phyloP scores from a whole-genome alignment of 1,140 invertebrate genomes.

The Leptinotarsa undecemlineata region DNA sequence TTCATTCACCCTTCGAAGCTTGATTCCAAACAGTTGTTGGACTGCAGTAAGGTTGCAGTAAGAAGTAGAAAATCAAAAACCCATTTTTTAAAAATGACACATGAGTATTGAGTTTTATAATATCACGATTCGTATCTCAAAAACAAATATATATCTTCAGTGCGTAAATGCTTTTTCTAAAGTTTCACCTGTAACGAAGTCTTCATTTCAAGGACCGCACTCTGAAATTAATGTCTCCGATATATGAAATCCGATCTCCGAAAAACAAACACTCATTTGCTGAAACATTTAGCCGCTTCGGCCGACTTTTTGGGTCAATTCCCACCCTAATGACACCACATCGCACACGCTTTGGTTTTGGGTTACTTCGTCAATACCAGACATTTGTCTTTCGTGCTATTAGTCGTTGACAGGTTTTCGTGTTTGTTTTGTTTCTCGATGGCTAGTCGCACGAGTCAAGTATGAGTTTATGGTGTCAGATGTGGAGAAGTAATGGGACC shows the following conservation, averaged over 20 bases:
- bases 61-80: too few species aligned
- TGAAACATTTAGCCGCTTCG: conserved; percentile 14
- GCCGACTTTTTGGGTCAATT: conserved; percentile 29
- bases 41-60: too few species aligned
- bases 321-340: conserved; percentile 20
- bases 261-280: conserved; percentile 30
- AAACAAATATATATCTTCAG: too few species aligned
- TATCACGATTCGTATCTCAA: too few species aligned
- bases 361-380: conserved; percentile 36
- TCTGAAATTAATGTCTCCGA: neutral
- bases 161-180: too few species aligned
- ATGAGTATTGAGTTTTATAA: too few species aligned
- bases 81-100: too few species aligned
- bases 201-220: neutral
- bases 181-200: neutral
- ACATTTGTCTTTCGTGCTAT: conserved; percentile 37
- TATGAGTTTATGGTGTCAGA: conserved; percentile 7
- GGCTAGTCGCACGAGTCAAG: conserved; percentile 20
- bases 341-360: conserved; percentile 33
- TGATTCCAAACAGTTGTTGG: too few species aligned
- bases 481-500: neutral
- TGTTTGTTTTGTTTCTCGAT: conserved; percentile 26
- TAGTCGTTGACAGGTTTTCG: conserved; percentile 35
- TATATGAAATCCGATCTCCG: conserved; percentile 14
- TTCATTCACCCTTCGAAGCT: too few species aligned